Evolutionary conservation across 2,113 vertebrate genomes (phyloP).

Genomic region (Aphyosemion australe): DNA sequence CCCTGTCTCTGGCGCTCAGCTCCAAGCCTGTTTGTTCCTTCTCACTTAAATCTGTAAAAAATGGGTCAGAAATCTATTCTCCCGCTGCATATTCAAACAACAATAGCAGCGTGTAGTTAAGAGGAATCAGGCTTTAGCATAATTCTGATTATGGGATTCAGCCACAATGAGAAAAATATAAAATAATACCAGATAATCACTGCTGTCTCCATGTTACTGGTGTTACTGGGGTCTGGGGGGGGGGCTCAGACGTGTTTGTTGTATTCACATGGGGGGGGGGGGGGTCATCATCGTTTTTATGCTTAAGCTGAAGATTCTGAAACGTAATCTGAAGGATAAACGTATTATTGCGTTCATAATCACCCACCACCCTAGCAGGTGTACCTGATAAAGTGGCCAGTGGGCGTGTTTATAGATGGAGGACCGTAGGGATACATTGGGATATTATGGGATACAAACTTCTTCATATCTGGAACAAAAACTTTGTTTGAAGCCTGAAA

Average conservation of each 20-base stretch:
- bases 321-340: no score
- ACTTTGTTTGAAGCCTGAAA: constrained; percentile 1
- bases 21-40: neutral
- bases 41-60: constrained; percentile 8
- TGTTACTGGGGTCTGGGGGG: neutral
- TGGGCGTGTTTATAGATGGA: no score
- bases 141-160: constrained; percentile 11
- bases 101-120: constrained; percentile 8
- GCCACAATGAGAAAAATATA: constrained; percentile 10
- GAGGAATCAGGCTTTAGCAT: constrained; percentile 17
- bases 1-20: constrained; percentile 1
- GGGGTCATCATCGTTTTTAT: neutral
- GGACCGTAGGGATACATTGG: no score
- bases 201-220: neutral
- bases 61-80: constrained; percentile 6
- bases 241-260: no score
- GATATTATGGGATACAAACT: no score
- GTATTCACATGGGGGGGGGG: no score
- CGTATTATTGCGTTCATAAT: neutral
- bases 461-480: no score
- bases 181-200: constrained; percentile 23
- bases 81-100: neutral
- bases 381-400: no score
- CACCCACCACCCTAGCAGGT: no score
- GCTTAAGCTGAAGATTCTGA: constrained; percentile 8